Evolutionary conservation across 2,888 invertebrate species (phyloP), one percentile per base, ranked within the genome.

Genomic region (Tetramorium bicarinatum): DNA sequence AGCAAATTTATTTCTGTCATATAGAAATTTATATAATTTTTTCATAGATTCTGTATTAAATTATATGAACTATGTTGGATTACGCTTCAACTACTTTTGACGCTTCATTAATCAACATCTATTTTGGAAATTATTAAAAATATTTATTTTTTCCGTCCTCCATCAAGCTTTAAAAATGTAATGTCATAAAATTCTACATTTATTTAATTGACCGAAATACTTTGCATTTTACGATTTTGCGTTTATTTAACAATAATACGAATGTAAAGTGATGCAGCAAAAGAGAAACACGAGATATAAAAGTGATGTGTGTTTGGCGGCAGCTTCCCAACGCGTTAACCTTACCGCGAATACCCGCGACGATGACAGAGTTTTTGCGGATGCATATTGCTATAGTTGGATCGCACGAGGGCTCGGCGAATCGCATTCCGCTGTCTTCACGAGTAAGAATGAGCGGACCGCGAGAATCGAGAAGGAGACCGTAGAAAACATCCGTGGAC

Each of bases 401-500:
- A 76, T 64, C 76, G 54, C 75, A 79, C 49, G 69, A 38, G 80
- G 85, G 67, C 88, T 88, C 89, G 89, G 85, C 90, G 90, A 91
- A 89, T 87, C 89, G 90, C 93, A 93, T 94, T 94, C 94, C 93
- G 88, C 89, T 91, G 92, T 91, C 92, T 90, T 89, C 74, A 87
- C 87, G 89, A 91, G 92, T 91, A 93, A 92, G 93, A 93, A 92
- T 91, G 92, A 92, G 91, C 88, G 82, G 75, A 82, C 52, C 64
- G 38, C 18, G 52, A 64, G 52, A 54, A 56, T 21, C 71, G 81
- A 49, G 29, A 83, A 84, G 54, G 89, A 87, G 89, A 85, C 74
- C 84, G 88, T 87, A 92, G 93, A 92, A 94, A 94, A 94, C 93
- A 94, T 94, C 91, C 91, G 88, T 88, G 93, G 93, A 92, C 89